Conservation (phyloP, 2,888 invertebrate species). For the Lampropteryx suffumata region DNA sequence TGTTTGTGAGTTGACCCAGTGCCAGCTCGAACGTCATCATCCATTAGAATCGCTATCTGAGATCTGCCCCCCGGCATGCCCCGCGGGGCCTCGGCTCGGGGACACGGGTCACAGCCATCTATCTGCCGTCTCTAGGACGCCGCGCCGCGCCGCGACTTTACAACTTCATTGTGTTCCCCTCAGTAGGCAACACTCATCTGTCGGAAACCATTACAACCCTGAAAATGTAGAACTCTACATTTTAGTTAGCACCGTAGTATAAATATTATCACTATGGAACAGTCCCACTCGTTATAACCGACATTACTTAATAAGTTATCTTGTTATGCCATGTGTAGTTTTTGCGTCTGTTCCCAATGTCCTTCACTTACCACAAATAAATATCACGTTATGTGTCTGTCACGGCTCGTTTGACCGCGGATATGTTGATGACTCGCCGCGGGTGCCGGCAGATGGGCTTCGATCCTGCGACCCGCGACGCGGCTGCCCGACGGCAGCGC, state of each 20-base stretch:
- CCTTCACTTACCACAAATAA: not conserved
- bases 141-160: slow-evolving; percentile 9
- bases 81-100: not conserved
- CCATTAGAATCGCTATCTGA: slow-evolving; percentile 25
- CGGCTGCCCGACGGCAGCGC: slow-evolving; percentile 36
- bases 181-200: slow-evolving; percentile 9
- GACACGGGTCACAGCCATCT: slow-evolving; percentile 2
- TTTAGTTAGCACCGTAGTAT: no score
- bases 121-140: slow-evolving; percentile 5
- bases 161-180: slow-evolving; percentile 16
- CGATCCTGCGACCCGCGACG: slow-evolving; percentile 16
- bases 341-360: no score
- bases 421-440: slow-evolving; percentile 47
- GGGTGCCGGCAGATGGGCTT: slow-evolving; percentile 49
- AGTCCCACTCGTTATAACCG: no score
- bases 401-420: slow-evolving; percentile 25
- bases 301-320: no score
- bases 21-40: slow-evolving; percentile 26
- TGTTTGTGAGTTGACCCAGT: slow-evolving; percentile 19
- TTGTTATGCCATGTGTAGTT: no score
- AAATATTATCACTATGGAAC: no score
- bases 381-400: slow-evolving; percentile 4
- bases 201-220: no score
- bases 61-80: slow-evolving; percentile 22
- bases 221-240: no score